A percentile compares a stretch with the other conserved stretches of the same genome.
These are phyloP conservation scores for Onthophagus sagittarius DNA, from an alignment of 2,888 invertebrate genomes.

Conservation along the genomic window DNA sequence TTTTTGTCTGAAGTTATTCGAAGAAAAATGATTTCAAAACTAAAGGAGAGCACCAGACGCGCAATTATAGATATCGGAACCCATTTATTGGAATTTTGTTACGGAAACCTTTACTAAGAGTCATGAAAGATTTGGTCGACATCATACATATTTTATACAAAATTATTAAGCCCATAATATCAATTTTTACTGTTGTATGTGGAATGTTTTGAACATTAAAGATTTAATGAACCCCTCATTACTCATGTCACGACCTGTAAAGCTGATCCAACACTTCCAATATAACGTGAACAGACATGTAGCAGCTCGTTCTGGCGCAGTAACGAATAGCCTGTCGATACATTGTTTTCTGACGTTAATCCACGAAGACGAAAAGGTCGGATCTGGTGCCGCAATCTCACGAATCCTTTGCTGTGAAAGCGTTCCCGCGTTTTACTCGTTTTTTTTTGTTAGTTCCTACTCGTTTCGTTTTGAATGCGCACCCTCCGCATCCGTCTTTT, in stretches of 20 bases:
- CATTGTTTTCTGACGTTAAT: constrained; percentile 9
- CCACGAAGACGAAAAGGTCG: constrained; percentile 6
- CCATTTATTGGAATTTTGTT: too few species aligned
- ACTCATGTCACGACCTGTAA: background rate
- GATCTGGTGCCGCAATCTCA: constrained; percentile 3
- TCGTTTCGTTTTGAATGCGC: background rate
- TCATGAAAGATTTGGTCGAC: too few species aligned
- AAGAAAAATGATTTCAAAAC: too few species aligned
- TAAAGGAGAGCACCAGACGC: too few species aligned
- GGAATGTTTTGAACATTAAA: too few species aligned
- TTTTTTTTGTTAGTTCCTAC: background rate
- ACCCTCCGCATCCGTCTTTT: background rate
- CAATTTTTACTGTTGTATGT: too few species aligned
- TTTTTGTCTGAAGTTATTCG: too few species aligned
- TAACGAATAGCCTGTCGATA: constrained; percentile 11
- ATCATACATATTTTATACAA: too few species aligned
- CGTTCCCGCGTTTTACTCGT: background rate
- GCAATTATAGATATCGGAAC: too few species aligned
- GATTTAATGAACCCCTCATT: background rate
- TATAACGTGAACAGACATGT: background rate
- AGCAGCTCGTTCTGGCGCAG: background rate
- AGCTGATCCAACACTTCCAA: background rate
- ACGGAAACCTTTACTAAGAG: too few species aligned
- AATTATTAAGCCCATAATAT: too few species aligned
- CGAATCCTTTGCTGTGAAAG: background rate